Base-by-base conservation (phyloP, 2,888 invertebrate genomes). In the Eledone cirrhosa region DNA sequence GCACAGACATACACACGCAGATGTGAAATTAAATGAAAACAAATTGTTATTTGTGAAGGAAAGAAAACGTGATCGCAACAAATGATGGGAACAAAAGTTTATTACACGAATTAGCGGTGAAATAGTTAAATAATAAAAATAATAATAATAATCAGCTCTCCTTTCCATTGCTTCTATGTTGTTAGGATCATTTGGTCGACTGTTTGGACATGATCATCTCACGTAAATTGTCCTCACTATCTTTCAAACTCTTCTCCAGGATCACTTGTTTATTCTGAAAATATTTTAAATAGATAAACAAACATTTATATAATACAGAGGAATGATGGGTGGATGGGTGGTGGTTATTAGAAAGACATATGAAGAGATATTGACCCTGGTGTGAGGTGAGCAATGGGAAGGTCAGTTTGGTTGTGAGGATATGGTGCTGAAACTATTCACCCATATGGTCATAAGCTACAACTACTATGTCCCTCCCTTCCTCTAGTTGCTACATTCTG, bases 141-240 rank as follows among this genome's bases (percentile, higher is more conserved):
- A 72, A 72, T 72, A 41, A 72, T 41, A 41, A 41, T 41, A 41
- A 41, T 41, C 41, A 41, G 41, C 41, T 33, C n/a, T 72, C 11
- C 69, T n/a, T 33, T 41, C 29, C 31, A 72, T n/a, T 41, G n/a
- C 24, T 13, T 5, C 14, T 3, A 41, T n/a, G n/a, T n/a, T 3
- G n/a, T n/a, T n/a, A 14, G 14, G n/a, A 31, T 72, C 72, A 72
- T 31, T 72, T 72, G 33, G 13, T 48, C 4, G 76, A 48, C 81
- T 89, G 87, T 79, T 90, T 89, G 19, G 88, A 85, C 76, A 87
- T 82, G 5, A 92, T 89, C 93, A 96, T 93, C 92, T 96, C 96
- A 85, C 96, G 92, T 75, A 97, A 92, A 89, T 95, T 95, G 89
- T 95, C 94, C 91, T 96, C 95, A 87, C 95, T 94, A 88, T 96